Evolutionary conservation across 2,113 vertebrate genomes (phyloP).

Genomic region (Hymenochirus boettgeri): DNA sequence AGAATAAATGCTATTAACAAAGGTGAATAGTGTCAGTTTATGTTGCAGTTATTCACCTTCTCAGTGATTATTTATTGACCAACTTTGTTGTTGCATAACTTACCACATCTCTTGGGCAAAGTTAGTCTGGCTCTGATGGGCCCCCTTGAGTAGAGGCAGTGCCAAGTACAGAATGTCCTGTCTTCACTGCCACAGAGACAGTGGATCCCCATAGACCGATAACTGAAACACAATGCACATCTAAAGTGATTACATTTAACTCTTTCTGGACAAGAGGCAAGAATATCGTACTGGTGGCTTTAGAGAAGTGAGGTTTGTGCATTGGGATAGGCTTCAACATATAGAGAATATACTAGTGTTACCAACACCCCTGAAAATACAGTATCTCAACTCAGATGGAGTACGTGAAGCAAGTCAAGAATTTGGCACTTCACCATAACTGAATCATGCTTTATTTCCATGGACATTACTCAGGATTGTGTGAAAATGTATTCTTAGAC

Average conservation of each 20-base stretch:
- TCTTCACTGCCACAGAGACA: not conserved
- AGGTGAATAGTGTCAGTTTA: not conserved
- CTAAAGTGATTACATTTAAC: not conserved
- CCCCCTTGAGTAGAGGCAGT: not conserved
- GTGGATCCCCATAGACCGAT: not conserved
- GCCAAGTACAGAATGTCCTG: not conserved
- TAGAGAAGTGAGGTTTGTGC: no score
- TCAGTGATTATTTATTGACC: not conserved
- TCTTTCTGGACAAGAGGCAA: not conserved
- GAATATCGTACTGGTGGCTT: not conserved
- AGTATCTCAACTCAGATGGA: not conserved
- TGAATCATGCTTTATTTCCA: conserved; percentile 19
- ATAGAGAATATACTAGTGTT: not conserved
- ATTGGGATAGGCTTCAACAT: no score
- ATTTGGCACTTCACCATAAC: conserved; percentile 27
- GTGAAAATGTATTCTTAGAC: conserved; percentile 28
- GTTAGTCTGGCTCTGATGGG: conserved; percentile 1
- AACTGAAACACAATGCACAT: not conserved
- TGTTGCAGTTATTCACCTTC: not conserved
- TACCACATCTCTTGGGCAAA: not conserved
- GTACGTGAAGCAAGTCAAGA: not conserved
- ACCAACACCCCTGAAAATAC: not conserved
- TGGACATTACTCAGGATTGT: conserved; percentile 25
- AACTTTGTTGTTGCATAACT: not conserved
- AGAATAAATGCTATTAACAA: no score